Evolutionary conservation across 2,888 invertebrate species (phyloP).

Genomic region (Alsophila aescularia): DNA sequence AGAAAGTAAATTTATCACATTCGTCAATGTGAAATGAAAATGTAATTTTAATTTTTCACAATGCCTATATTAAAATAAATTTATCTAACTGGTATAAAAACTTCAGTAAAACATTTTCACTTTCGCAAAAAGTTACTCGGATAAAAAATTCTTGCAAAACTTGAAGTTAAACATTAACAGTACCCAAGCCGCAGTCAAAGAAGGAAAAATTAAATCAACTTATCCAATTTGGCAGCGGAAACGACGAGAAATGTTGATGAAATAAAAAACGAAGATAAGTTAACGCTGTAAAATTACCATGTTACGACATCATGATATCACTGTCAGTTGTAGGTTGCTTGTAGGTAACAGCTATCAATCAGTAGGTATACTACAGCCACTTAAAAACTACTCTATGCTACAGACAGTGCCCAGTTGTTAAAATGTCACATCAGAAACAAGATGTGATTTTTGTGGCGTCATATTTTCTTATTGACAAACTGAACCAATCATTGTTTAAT

Average conservation of each 20-base stretch:
- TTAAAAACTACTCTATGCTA: no score
- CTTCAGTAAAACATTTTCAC: constrained; percentile 19
- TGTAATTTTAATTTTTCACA: not conserved
- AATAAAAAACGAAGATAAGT: not conserved
- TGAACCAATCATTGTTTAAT: no score
- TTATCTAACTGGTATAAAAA: not conserved
- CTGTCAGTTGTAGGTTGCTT: no score
- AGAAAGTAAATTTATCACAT: not conserved
- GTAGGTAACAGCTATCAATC: no score
- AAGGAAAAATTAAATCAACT: constrained; percentile 40
- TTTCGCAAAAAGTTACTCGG: constrained; percentile 11
- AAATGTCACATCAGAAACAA: no score
- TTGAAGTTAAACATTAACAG: constrained; percentile 24
- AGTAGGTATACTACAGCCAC: no score
- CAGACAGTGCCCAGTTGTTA: no score
- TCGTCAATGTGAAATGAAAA: not conserved
- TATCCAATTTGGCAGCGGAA: constrained; percentile 40
- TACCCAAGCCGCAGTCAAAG: constrained; percentile 35
- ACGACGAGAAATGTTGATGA: constrained; percentile 15
- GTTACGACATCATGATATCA: no score
- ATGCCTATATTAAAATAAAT: not conserved
- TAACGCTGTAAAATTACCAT: no score
- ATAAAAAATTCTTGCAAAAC: constrained; percentile 15
- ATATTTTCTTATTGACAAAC: no score
- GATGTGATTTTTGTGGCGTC: no score